phyloP scores from a whole-genome alignment of 2,888 invertebrate species.

The Rosalia funebris region DNA sequence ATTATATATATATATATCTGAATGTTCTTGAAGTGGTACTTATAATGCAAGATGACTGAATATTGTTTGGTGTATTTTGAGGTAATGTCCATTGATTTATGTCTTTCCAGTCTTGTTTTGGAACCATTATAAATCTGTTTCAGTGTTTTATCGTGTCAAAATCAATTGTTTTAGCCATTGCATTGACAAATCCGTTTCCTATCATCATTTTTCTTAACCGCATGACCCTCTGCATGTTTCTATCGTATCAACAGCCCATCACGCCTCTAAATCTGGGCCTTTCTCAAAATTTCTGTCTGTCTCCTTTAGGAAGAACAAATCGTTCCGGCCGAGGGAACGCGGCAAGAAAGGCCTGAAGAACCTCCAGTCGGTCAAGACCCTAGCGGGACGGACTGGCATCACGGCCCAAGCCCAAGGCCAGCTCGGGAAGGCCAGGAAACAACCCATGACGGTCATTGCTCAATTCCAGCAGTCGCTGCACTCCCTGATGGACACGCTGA shows the following conservation, averaged over 20 bases:
- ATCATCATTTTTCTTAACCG: constrained; percentile 1
- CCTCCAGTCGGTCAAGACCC: constrained; percentile 89
- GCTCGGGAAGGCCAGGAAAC: constrained; percentile 77
- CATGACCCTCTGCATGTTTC: constrained; percentile 25
- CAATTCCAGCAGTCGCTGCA: constrained; percentile 95
- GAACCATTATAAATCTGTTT: too few relatives aligned
- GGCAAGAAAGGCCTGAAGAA: constrained; percentile 90
- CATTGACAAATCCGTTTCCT: too few relatives aligned
- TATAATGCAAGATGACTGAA: too few relatives aligned
- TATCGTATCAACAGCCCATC: background rate
- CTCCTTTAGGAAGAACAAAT: constrained; percentile 86
- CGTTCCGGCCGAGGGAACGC: constrained; percentile 86
- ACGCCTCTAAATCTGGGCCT: too few relatives aligned
- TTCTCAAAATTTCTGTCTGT: background rate
- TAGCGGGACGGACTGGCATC: constrained; percentile 79
- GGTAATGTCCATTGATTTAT: too few relatives aligned
- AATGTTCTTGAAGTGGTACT: too few relatives aligned
- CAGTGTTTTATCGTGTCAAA: too few relatives aligned
- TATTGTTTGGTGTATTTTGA: too few relatives aligned
- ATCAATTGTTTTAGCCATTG: too few relatives aligned
- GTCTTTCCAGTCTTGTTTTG: too few relatives aligned
- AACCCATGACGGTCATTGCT: constrained; percentile 91
- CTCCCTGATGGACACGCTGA: constrained; percentile 91
- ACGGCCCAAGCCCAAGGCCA: constrained; percentile 67
- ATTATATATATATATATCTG: too few relatives aligned